These are phyloP conservation scores for Chymomyza procnemis DNA, from an alignment of 2,888 invertebrate species.

Conservation along the genomic window DNA sequence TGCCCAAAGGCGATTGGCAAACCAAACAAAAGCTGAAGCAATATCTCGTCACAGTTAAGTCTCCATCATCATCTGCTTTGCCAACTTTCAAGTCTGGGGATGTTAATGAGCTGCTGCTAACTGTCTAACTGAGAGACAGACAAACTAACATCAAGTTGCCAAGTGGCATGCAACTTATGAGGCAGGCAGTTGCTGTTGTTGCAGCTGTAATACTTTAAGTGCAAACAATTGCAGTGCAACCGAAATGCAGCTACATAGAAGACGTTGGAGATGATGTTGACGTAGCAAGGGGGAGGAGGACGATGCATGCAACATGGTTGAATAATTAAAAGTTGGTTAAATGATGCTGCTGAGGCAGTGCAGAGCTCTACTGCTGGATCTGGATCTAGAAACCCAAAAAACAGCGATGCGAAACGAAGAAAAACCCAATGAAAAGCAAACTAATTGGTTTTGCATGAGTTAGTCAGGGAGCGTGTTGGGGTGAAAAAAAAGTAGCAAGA, in stretches of 20 bases:
- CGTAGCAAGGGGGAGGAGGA: no score
- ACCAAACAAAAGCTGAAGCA: no score
- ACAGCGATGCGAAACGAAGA: not conserved
- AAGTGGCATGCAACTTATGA: not conserved
- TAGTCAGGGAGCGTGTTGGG: constrained; percentile 27
- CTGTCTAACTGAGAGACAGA: not conserved
- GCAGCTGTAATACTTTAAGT: not conserved
- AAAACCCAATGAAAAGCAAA: constrained; percentile 55
- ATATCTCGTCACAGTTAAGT: no score
- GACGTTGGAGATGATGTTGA: not conserved
- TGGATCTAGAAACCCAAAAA: not conserved
- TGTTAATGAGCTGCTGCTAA: not conserved
- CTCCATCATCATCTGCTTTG: no score
- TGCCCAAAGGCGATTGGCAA: no score
- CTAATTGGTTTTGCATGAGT: constrained; percentile 74
- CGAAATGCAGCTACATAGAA: not conserved
- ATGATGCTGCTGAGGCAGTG: not conserved
- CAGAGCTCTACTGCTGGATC: no score
- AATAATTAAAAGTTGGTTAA: constrained; percentile 19
- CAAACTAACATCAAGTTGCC: not conserved
- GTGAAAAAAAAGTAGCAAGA: no score
- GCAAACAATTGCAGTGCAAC: not conserved
- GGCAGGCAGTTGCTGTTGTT: no score
- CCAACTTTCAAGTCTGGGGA: not conserved
- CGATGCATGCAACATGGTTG: not conserved